Base-by-base conservation (phyloP, 2,797 vertebrate genomes). In the Ctenopoma kingsleyae region DNA sequence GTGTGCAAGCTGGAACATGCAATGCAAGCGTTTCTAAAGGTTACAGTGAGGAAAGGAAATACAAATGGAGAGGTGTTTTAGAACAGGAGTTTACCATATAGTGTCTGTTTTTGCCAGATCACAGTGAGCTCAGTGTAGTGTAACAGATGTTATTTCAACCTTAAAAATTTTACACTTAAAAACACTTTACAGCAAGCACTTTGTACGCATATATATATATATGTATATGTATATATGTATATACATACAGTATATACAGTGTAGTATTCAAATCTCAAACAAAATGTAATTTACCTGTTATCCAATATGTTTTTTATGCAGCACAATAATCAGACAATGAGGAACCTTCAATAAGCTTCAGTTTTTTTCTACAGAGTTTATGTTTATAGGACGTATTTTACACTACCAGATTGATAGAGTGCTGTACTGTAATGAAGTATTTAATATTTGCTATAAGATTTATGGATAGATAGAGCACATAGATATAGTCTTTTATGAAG, bases 171-270 rank as follows among this genome's bases (percentile, higher is more conserved):
- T 76, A 81, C 83, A 89, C 87, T 89, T 92, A 86, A 82, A 83
- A 88, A 81, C 83, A 89, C 87, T 89, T 92, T 87, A 82, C 84
- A 88, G 76, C 69, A 85, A 89, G 90, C 90, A 91, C 90, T 92
- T 92, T 92, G 74, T 88, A 87, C 67, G 74, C 52, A 32, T 32
- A 32, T 32, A 32, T 8, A 32, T 32, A 9, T 9, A 8, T 32
- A 32, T 32, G 1, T 7, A 30, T 32, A 32, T 8, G 9, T 32
- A 30, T 30, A 32, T 8, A 32, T 32, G 8, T 9, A 32, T 32
- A 32, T 32, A 32, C 1, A 32, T 32, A 32, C 30, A 30, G 6
- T 69, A 69, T 80, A 74, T 79, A 67, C 78, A 56, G 82, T 71
- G 63, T 35, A 57, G 48, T 83, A 68, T 76, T 81, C 73, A 80